Evolutionary conservation across 2,113 vertebrate genomes (phyloP).

Genomic region (Callaeas wilsoni): DNA sequence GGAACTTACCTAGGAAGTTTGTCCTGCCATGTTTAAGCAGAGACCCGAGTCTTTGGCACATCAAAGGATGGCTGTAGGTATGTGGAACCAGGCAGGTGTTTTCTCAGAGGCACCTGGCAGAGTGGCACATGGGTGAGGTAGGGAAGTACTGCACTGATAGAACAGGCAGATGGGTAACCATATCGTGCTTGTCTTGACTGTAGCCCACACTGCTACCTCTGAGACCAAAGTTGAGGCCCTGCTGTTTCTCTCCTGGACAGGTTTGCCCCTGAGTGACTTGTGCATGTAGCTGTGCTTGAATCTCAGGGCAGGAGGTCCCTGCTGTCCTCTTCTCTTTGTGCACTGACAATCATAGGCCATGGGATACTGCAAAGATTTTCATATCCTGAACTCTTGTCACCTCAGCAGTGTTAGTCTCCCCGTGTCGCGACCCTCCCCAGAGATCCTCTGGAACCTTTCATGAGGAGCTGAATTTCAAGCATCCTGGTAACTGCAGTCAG

Average conservation of each 20-base stretch:
- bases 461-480: background rate
- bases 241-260: background rate
- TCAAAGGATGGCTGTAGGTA: background rate
- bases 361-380: background rate
- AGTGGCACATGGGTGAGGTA: rapidly evolving
- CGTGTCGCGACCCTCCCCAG: background rate
- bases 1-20: background rate
- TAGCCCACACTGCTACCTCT: background rate
- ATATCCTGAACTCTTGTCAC: background rate
- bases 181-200: background rate
- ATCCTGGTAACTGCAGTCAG: background rate
- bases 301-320: background rate
- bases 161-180: background rate
- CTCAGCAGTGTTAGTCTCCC: background rate
- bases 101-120: background rate
- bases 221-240: background rate
- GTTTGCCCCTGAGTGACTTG: background rate
- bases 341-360: background rate
- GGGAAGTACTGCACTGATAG: background rate
- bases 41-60: background rate
- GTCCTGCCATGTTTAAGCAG: background rate
- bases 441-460: background rate
- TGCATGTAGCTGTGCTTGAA: background rate
- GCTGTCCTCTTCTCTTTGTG: background rate
- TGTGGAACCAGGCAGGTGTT: rapidly evolving